Conservation (phyloP, 1,140 invertebrate species). For the Heliothis virescens region DNA sequence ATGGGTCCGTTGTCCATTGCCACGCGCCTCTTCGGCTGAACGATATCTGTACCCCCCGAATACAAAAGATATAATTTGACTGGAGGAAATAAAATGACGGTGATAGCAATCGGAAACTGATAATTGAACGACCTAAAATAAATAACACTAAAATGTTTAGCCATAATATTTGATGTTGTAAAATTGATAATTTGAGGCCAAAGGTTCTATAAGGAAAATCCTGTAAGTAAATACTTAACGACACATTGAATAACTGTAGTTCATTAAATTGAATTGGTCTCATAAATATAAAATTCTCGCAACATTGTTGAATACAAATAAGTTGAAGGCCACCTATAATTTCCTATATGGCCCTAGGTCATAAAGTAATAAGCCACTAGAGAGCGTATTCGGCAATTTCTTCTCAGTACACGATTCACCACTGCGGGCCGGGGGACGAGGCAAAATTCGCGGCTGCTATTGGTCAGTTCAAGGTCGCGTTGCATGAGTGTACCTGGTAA, state of each 20-base stretch:
- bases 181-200: too few species aligned
- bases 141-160: background rate
- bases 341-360: conserved; percentile 22
- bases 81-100: conserved; percentile 4
- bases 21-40: conserved; percentile 42
- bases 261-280: background rate
- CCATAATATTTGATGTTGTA: too few species aligned
- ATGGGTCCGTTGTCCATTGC: conserved; percentile 25
- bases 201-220: too few species aligned
- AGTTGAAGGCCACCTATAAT: conserved; percentile 31
- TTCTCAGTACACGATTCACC: too few species aligned
- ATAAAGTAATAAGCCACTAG: too few species aligned
- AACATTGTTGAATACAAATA: conserved; percentile 18
- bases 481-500: too few species aligned
- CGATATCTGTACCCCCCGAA: background rate
- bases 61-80: conserved; percentile 9
- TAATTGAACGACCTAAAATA: background rate
- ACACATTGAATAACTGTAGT: background rate
- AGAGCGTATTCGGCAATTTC: too few species aligned
- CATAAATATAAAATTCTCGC: background rate
- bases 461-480: too few species aligned
- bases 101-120: background rate
- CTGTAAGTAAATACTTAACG: background rate
- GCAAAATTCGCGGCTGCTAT: too few species aligned
- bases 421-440: too few species aligned